phyloP scores from a whole-genome alignment of 2,797 vertebrate species.

The Hydrocynus forskahlii region DNA sequence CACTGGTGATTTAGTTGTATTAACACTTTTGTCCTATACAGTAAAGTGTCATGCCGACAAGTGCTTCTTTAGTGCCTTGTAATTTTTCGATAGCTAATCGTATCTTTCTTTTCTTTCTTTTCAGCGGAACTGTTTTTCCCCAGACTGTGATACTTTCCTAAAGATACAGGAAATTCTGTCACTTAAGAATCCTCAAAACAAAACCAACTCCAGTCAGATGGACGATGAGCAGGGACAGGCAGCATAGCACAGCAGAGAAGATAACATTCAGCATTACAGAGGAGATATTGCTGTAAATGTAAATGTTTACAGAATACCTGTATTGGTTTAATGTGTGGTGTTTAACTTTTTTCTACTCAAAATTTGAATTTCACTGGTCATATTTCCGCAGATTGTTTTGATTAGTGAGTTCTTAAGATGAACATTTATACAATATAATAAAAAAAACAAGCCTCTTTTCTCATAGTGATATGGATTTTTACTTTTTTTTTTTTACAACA shows the following conservation, averaged over 20 bases:
- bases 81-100: neutral
- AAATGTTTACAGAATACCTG: no score
- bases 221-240: constrained; percentile 60
- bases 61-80: neutral
- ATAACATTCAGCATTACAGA: neutral
- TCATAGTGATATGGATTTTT: no score
- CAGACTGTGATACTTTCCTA: constrained; percentile 65
- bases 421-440: no score
- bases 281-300: no score
- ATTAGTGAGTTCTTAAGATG: no score
- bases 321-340: no score
- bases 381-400: no score
- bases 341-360: no score
- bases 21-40: neutral
- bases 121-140: constrained; percentile 75
- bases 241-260: neutral
- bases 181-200: constrained; percentile 60
- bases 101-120: constrained; percentile 17
- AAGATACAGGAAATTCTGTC: constrained; percentile 72
- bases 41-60: neutral
- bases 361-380: no score
- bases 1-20: neutral
- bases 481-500: no score
- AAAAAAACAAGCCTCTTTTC: no score
- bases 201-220: constrained; percentile 29